Percentiles rank a stretch among this genome's conserved stretches.
Evolutionary conservation across 2,113 vertebrate genomes (phyloP).

Genomic region (Ploceus nigricollis): DNA sequence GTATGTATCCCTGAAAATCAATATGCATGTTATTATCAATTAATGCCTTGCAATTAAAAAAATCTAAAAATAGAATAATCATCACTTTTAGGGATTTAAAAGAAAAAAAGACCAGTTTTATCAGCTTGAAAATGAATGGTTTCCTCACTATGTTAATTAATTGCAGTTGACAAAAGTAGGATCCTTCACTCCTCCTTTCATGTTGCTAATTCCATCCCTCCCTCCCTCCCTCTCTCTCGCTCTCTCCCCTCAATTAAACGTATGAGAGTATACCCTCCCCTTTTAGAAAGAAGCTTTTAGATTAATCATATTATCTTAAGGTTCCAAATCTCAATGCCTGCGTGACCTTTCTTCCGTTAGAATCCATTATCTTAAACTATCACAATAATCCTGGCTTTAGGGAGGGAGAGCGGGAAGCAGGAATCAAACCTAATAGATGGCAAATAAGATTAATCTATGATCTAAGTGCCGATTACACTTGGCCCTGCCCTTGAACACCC

Average conservation of each 20-base stretch:
- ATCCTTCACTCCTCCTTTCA: conserved; percentile 58
- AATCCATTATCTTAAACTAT: conserved; percentile 99
- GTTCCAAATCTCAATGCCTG: conserved; percentile 95
- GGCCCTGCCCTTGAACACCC: conserved; percentile 99
- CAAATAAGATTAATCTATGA: conserved; percentile 99
- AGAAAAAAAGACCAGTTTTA: conserved; percentile 2
- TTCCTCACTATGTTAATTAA: conserved; percentile 70
- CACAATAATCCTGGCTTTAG: conserved; percentile 99
- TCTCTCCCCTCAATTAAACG: conserved; percentile 86
- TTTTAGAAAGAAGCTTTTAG: conserved; percentile 97
- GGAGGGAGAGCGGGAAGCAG: conserved; percentile 90
- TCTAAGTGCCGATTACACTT: conserved; percentile 99
- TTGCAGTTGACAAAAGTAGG: conserved; percentile 74
- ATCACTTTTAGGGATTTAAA: conserved; percentile 22
- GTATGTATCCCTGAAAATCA: background rate
- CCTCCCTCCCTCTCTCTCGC: conserved; percentile 51
- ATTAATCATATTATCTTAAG: conserved; percentile 99
- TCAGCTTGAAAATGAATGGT: conserved; percentile 55
- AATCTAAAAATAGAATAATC: conserved; percentile 33
- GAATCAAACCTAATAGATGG: conserved; percentile 99
- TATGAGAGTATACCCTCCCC: conserved; percentile 89
- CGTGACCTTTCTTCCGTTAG: conserved; percentile 97
- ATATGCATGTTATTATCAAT: background rate
- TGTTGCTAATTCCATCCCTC: conserved; percentile 57
- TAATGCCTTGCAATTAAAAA: background rate